These are phyloP conservation scores for Pipistrellus pygmaeus DNA, from an alignment of 2,797 vertebrate species.

Conservation along the genomic window DNA sequence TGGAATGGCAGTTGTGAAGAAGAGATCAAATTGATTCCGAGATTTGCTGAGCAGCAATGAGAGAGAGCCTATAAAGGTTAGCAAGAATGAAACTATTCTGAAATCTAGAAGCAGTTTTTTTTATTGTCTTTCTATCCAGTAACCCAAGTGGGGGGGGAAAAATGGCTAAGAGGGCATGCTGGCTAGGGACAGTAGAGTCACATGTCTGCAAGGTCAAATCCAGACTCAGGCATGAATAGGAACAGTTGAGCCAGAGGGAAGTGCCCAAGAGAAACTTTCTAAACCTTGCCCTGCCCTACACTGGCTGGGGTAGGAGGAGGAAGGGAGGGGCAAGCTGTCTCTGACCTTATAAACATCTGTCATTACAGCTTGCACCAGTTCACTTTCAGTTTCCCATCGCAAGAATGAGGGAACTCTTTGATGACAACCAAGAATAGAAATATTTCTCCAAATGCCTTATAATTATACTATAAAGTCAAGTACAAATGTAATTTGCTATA, in stretches of 20 bases:
- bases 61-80: not conserved
- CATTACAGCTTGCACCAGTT: not conserved
- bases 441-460: not conserved
- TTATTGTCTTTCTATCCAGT: not conserved
- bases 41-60: not conserved
- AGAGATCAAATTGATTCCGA: not conserved
- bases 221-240: not conserved
- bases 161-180: not conserved
- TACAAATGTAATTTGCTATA: not conserved
- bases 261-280: not conserved
- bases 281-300: not conserved
- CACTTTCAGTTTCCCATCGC: not conserved
- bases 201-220: not conserved
- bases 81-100: not conserved
- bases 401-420: not conserved
- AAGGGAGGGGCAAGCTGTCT: not conserved
- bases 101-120: not conserved
- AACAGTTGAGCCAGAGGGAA: not conserved
- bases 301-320: accelerated
- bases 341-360: not conserved
- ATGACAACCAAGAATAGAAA: not conserved
- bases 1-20: not conserved
- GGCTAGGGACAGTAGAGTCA: not conserved
- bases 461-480: constrained; percentile 3
- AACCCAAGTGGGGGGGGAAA: not conserved